phyloP scores from a whole-genome alignment of 2,797 vertebrate species.

The Onychomys leucogaster region DNA sequence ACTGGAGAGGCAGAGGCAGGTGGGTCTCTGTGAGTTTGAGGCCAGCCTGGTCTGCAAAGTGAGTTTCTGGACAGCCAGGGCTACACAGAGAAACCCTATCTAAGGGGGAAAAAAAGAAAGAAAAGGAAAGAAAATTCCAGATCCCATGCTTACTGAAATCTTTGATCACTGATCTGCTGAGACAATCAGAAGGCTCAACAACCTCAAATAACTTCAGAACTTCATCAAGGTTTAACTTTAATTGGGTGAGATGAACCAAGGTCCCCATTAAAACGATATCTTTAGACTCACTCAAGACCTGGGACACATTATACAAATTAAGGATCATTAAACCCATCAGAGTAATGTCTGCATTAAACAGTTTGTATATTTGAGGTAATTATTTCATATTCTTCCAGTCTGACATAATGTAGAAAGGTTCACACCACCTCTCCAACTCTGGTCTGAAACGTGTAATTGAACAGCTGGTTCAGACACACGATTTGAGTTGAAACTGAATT shows the following conservation, averaged over 20 bases:
- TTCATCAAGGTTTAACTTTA: not conserved
- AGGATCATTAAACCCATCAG: conserved; percentile 24
- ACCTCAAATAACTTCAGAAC: not conserved
- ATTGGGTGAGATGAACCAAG: not conserved
- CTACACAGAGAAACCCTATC: not conserved
- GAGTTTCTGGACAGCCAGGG: not conserved
- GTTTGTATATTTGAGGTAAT: not conserved
- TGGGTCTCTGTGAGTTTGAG: not conserved
- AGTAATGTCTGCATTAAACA: not conserved
- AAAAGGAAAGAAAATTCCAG: not conserved
- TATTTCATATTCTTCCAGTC: conserved; percentile 35
- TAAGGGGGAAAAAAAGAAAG: not conserved
- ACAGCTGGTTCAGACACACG: not conserved
- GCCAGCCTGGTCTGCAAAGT: not conserved
- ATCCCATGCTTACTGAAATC: not conserved
- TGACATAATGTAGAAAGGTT: not conserved
- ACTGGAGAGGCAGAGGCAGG: not conserved
- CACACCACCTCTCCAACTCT: conserved; percentile 1
- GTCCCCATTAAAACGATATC: not conserved
- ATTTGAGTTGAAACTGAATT: conserved; percentile 36
- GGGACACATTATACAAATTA: not conserved
- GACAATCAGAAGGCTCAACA: not conserved
- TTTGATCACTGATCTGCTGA: not conserved
- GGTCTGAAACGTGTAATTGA: not conserved
- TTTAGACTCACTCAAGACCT: not conserved